Evolutionary conservation across 1,140 invertebrate genomes (phyloP).

Genomic region (Drosophila pseudoobscura): DNA sequence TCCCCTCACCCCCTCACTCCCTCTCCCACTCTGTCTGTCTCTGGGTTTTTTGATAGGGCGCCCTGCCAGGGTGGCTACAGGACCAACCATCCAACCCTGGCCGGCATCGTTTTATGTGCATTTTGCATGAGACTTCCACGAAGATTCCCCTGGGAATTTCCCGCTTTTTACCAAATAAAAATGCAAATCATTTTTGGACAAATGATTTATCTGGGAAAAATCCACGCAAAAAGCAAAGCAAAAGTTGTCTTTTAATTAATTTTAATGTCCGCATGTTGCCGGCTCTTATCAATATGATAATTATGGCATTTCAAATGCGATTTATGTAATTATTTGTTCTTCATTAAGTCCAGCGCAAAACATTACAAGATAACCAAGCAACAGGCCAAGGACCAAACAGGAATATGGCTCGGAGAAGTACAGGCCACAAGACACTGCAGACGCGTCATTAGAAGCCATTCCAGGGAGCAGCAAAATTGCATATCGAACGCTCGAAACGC

Average conservation of each 20-base stretch:
- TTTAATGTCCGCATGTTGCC: constrained; percentile 16
- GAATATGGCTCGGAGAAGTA: constrained; percentile 1
- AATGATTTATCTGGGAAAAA: constrained; percentile 37
- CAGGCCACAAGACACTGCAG: not conserved
- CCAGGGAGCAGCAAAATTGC: constrained; percentile 38
- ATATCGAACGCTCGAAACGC: constrained; percentile 43
- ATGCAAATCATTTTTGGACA: constrained; percentile 53
- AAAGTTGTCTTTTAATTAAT: constrained; percentile 15
- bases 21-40: not conserved
- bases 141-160: constrained; percentile 27
- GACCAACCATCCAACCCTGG: constrained; percentile 21
- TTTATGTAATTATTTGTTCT: constrained; percentile 49
- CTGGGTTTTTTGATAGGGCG: constrained; percentile 55
- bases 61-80: constrained; percentile 36
- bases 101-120: constrained; percentile 32
- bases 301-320: constrained; percentile 33
- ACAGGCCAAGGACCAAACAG: constrained; percentile 23
- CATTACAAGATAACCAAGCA: constrained; percentile 39
- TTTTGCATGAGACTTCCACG: constrained; percentile 62
- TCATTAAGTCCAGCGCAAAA: constrained; percentile 35
- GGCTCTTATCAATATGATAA: constrained; percentile 36
- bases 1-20: not conserved
- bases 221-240: too few species aligned
- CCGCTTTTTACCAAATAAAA: constrained; percentile 25
- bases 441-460: constrained; percentile 44